Percentiles rank a stretch among this genome's conserved stretches.
These are phyloP conservation scores for Diploscapter pachys DNA, from an alignment of 1,140 invertebrate genomes.

Conservation along the genomic window DNA sequence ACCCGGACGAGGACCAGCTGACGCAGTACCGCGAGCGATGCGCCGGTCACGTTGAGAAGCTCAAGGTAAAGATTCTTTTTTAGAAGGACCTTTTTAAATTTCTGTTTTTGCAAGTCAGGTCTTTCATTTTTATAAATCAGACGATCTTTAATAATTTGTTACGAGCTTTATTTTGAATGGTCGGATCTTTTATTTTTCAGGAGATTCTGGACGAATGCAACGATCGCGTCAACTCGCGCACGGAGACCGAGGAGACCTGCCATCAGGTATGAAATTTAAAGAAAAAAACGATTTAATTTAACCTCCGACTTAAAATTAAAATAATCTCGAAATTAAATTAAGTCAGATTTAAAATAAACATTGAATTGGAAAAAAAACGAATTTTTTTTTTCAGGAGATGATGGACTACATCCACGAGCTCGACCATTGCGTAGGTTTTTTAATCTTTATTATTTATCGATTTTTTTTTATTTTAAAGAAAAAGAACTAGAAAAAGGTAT, in stretches of 20 bases:
- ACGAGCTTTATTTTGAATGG: neutral
- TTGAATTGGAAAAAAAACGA: too few relatives aligned
- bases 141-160: too few relatives aligned
- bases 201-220: constrained; percentile 52
- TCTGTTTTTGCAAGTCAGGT: too few relatives aligned
- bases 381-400: constrained; percentile 39
- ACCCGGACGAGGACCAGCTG: constrained; percentile 50
- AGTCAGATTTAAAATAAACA: too few relatives aligned
- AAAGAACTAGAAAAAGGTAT: too few relatives aligned
- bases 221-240: constrained; percentile 48
- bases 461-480: constrained; percentile 8
- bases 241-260: constrained; percentile 48
- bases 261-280: neutral
- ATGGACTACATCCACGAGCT: constrained; percentile 52
- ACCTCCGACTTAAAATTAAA: too few relatives aligned
- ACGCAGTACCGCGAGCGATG: constrained; percentile 50
- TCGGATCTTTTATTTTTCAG: constrained; percentile 1
- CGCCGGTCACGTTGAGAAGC: constrained; percentile 43
- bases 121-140: too few relatives aligned
- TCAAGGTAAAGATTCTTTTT: constrained; percentile 35
- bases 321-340: too few relatives aligned
- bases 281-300: too few relatives aligned
- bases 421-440: constrained; percentile 46
- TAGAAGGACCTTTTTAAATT: too few relatives aligned
- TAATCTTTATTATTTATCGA: neutral